Conservation (phyloP, 2,113 vertebrate species). For the Platichthys stellatus region DNA sequence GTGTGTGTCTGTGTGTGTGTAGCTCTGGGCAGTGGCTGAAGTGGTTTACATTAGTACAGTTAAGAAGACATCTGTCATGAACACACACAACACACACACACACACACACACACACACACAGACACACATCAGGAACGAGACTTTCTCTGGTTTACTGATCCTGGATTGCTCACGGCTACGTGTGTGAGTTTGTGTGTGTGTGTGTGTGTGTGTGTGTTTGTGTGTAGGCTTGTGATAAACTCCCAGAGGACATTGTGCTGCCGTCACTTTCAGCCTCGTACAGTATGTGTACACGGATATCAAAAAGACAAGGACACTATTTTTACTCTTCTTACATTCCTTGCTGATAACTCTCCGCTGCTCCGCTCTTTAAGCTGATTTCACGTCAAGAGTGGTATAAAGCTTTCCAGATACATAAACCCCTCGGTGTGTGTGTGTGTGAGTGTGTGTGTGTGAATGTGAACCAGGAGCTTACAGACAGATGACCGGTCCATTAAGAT, state of each 20-base stretch:
- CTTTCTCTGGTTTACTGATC: background rate
- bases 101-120: conserved; percentile 30
- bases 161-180: background rate
- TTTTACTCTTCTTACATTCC: conserved; percentile 35
- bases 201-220: background rate
- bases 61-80: conserved; percentile 73
- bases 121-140: too few species aligned
- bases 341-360: conserved; percentile 43
- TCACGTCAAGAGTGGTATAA: conserved; percentile 58
- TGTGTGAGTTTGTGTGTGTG: background rate
- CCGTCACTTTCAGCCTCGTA: conserved; percentile 33
- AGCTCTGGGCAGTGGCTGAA: conserved; percentile 55
- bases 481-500: conserved; percentile 80
- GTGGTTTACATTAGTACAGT: conserved; percentile 76
- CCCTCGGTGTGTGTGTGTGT: conserved; percentile 35
- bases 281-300: conserved; percentile 15
- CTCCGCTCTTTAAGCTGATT: conserved; percentile 72
- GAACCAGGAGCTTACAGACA: conserved; percentile 65
- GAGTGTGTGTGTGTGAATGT: conserved; percentile 23
- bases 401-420: conserved; percentile 74
- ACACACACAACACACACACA: conserved; percentile 46
- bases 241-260: conserved; percentile 35
- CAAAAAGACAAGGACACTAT: conserved; percentile 22
- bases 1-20: conserved; percentile 15
- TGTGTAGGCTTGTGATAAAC: conserved; percentile 43